Conservation (phyloP, 92 coral and sea anemone genomes). For the Isaurus tuberculatus region DNA sequence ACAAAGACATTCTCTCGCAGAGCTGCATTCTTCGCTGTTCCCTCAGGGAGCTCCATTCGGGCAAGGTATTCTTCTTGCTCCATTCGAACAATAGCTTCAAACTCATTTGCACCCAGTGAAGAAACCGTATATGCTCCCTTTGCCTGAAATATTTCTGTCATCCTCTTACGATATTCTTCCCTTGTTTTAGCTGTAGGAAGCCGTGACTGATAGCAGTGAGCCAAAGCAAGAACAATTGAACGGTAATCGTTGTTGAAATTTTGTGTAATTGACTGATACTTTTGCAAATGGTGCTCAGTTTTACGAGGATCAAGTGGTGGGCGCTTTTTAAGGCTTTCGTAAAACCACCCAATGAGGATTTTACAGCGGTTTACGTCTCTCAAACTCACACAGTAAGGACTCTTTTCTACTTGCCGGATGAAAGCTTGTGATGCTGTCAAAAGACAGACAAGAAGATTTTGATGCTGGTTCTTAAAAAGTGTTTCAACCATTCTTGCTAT, state of each 20-base stretch:
- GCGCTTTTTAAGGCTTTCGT: constrained; percentile 55
- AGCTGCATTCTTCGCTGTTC: constrained; percentile 96
- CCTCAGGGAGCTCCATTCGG: constrained; percentile 96
- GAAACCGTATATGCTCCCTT: constrained; percentile 16
- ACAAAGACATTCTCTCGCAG: constrained; percentile 97
- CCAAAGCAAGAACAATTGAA: constrained; percentile 84
- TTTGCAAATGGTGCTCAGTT: constrained; percentile 28
- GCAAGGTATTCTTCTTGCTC: constrained; percentile 94
- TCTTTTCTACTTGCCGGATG: constrained; percentile 72
- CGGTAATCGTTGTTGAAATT: neutral
- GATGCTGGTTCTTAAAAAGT: constrained; percentile 48
- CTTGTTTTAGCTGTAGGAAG: constrained; percentile 76
- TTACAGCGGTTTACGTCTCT: constrained; percentile 88
- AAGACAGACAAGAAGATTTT: constrained; percentile 67
- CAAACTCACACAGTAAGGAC: constrained; percentile 88
- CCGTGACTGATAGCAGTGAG: constrained; percentile 95
- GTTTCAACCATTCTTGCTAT: constrained; percentile 90
- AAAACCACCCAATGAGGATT: constrained; percentile 83
- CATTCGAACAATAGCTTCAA: constrained; percentile 84
- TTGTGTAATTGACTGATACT: constrained; percentile 41
- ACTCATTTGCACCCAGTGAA: constrained; percentile 41
- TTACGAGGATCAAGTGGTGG: constrained; percentile 15
- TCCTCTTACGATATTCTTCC: constrained; percentile 60
- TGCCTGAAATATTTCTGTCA: constrained; percentile 57
- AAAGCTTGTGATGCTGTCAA: constrained; percentile 83